Evolutionary conservation across 2,797 vertebrate genomes (phyloP), one percentile per base, ranked within the genome.

Genomic region (Buceros bicornis): DNA sequence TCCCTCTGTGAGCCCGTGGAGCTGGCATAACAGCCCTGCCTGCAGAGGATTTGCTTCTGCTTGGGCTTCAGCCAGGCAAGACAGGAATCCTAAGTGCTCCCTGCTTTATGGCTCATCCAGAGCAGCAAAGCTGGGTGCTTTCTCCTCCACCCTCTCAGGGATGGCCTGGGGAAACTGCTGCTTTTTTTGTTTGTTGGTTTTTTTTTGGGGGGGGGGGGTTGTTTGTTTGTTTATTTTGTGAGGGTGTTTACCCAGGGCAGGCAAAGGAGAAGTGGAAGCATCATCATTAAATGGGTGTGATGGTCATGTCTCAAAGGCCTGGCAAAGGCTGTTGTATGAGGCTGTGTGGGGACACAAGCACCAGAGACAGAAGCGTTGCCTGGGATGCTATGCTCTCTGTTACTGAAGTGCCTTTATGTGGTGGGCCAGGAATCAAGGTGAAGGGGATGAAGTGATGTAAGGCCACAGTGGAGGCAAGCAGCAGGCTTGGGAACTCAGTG

Each of bases 11-110:
- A 94, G 79, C 80, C 45, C 11, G 25, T 10, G 81, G 62, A 95
- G 78, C 94, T 97, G 92, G 94, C 94, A 96, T 86, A 87, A 88
- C 64, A 93, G 85, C 82, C 58, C 54, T 94, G 79, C 81, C 74
- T 94, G 69, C 62, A 89, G 85, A 95, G 72, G 91, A 83, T 91
- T 94, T 94, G 70, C 92, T 95, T 95, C 87, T 61, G 91, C 50
- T 94, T 97, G 94, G 95, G 79, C 81, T 79, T 26, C 43, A 76
- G 87, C 94, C 95, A 95, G 82, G 21, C 74, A 78, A 89, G 94
- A 82, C 61, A 76, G 62, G 89, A 96, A 96, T 95, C 69, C 85
- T 83, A 84, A 94, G 54, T 74, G 58, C 47, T 94, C 0, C 0
- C 62, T 54, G 70, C 51, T 95, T 88, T 89, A 29, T 61, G 60